Percentiles rank a stretch among this genome's conserved stretches.
Conservation (phyloP, 2,888 invertebrate species). For the Drosophila acutilabella region DNA sequence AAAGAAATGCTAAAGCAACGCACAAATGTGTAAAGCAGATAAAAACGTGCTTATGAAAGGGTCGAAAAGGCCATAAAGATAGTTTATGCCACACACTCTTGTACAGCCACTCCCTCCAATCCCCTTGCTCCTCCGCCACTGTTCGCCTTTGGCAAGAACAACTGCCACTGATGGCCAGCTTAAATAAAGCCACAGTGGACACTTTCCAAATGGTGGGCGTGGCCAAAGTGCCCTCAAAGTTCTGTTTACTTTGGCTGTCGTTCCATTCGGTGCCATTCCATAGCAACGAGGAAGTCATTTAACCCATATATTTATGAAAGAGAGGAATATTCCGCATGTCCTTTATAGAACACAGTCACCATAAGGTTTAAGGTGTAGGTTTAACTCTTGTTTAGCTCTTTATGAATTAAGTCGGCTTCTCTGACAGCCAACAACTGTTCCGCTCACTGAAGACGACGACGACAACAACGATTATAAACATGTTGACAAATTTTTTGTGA, state of each 20-base stretch:
- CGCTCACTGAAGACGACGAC: neutral
- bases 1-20: slow-evolving; percentile 25
- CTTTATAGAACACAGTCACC: slow-evolving; percentile 25
- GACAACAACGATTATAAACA: slow-evolving; percentile 57
- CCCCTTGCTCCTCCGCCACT: neutral
- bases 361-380: slow-evolving; percentile 39
- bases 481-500: slow-evolving; percentile 67
- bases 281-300: slow-evolving; percentile 73
- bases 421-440: slow-evolving; percentile 35
- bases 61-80: slow-evolving; percentile 67
- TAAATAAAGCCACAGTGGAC: slow-evolving; percentile 59
- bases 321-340: slow-evolving; percentile 38
- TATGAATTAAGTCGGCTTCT: slow-evolving; percentile 55
- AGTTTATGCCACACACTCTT: slow-evolving; percentile 55
- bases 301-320: slow-evolving; percentile 62
- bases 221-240: slow-evolving; percentile 47
- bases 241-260: slow-evolving; percentile 46
- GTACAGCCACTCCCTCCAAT: neutral
- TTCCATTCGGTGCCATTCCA: neutral
- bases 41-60: slow-evolving; percentile 77
- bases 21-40: slow-evolving; percentile 75
- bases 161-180: slow-evolving; percentile 46
- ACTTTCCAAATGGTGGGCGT: slow-evolving; percentile 32
- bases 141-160: slow-evolving; percentile 42
- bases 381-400: slow-evolving; percentile 41